Base-by-base conservation (phyloP, 2,797 vertebrate genomes). In the Smutsia temminckii region DNA sequence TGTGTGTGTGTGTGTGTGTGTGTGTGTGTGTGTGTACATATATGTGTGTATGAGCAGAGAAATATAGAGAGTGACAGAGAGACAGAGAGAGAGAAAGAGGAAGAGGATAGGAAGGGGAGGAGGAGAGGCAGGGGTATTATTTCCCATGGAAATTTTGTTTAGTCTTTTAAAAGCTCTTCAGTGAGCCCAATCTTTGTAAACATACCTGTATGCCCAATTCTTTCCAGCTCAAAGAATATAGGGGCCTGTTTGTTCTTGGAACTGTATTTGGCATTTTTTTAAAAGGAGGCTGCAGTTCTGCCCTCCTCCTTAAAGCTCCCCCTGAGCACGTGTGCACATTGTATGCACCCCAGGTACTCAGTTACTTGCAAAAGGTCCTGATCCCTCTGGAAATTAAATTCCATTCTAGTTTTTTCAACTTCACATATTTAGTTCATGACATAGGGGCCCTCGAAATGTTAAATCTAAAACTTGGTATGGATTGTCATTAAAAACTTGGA, bases 381-480 rank as follows among this genome's bases (percentile, higher is more conserved):
- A 88, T 98, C 96, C 97, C 78, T 61, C 20, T 80, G 83, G 51
- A 11, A 59, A 64, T 2, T 0, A 16, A 40, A 23, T 63, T 98
- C 98, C 97, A 81, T 91, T 93, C 96, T 97, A 71, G 79, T 42
- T 95, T 98, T 98, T 97, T 93, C 93, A 97, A 95, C n/a, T 8
- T 94, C 16, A 23, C 97, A 97, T 98, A 97, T 94, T 98, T 98
- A 96, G 94, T 96, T 96, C 95, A 95, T 98, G 98, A 98, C 98
- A 98, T 88, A 97, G 89, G 85, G 97, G 64, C 81, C 75, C 90
- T 93, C 72, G 72, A 66, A 96, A 95, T 92, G 98, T 79, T 96
- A 55, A 34, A 29, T 64, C 83, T 94, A 99, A 99, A 98, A 98
- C 93, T 66, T 64, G 99, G 98, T 95, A 88, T 98, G 98, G 99